Base-by-base conservation (phyloP, 23 tunicate genomes). In the Ascidia mentula region DNA sequence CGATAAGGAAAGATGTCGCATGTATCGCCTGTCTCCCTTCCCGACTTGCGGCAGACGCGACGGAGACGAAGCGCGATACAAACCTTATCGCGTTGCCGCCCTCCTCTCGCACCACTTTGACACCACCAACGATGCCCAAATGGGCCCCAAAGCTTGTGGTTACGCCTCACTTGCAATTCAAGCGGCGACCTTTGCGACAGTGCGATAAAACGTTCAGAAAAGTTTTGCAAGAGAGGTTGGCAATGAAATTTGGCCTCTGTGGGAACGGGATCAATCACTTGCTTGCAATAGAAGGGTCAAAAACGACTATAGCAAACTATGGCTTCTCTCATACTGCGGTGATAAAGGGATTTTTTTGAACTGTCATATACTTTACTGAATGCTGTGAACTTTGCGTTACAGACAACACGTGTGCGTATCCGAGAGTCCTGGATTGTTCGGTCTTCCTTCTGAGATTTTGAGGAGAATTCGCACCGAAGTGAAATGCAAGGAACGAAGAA, bases 401-500 rank as follows among this genome's bases (percentile, higher is more conserved):
- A 85, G 89, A 34, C 34, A 85, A 33, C 75, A 85, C 34, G 89
- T 85, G 18, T 85, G 89, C 46, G 73, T 72, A 20, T 65, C 69
- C 36, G 89, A 70, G 34, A 77, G 74, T 71, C 82, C 82, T 39
- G 89, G 89, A 0, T 31, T 85, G 60, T 85, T 34, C 60, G 89
- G 89, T 6, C 46, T 85, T 33, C 69, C 77, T 15, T 39, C 45
- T 34, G 78, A 70, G 12, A 46, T 85, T 2, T 26, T 69, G 78
- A 32, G 69, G 71, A 12, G 73, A 72, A 72, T 85, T 71, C 32
- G 69, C 20, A 77, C 75, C 0, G 53, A n/a, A 22, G 74, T 69
- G 31, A 77, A 15, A 22, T 85, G 89, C 78, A 28, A 28, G 34
- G 89, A 85, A 75, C 38, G 78, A 30, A 61, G 37, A 26, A 37